Percentiles rank a stretch among this genome's conserved stretches.
Conservation (phyloP, 2,888 invertebrate species). For the Acrocyrtus sp. region DNA sequence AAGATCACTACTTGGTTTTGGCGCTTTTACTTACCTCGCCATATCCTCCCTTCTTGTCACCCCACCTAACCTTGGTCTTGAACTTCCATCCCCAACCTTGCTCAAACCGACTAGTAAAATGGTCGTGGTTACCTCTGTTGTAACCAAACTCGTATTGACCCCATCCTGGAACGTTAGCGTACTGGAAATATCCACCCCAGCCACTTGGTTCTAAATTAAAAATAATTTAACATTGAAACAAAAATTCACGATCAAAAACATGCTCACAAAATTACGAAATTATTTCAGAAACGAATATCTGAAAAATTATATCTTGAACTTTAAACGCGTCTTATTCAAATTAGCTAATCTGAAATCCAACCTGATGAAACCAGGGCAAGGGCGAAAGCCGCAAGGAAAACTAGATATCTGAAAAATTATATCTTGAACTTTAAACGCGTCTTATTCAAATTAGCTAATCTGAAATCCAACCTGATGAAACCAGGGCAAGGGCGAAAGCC, state of each 20-base stretch:
- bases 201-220: constrained; percentile 24
- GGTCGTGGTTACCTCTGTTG: constrained; percentile 65
- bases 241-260: neutral
- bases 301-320: constrained; percentile 1
- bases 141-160: constrained; percentile 66
- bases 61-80: constrained; percentile 66
- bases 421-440: too few species aligned
- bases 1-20: too few species aligned
- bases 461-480: neutral
- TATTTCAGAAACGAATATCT: too few species aligned
- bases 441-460: too few species aligned
- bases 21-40: constrained; percentile 65
- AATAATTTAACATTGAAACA: too few species aligned
- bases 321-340: too few species aligned
- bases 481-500: neutral
- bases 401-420: neutral
- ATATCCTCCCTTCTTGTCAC: constrained; percentile 65
- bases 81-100: constrained; percentile 65
- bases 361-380: neutral
- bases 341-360: too few species aligned
- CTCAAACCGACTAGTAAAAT: constrained; percentile 65
- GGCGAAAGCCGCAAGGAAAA: neutral
- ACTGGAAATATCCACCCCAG: constrained; percentile 64
- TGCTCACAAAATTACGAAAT: neutral
- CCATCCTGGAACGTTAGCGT: constrained; percentile 65